Evolutionary conservation across 1,140 invertebrate species (phyloP), one percentile per base, ranked within the genome.

Genomic region (Periplaneta americana): DNA sequence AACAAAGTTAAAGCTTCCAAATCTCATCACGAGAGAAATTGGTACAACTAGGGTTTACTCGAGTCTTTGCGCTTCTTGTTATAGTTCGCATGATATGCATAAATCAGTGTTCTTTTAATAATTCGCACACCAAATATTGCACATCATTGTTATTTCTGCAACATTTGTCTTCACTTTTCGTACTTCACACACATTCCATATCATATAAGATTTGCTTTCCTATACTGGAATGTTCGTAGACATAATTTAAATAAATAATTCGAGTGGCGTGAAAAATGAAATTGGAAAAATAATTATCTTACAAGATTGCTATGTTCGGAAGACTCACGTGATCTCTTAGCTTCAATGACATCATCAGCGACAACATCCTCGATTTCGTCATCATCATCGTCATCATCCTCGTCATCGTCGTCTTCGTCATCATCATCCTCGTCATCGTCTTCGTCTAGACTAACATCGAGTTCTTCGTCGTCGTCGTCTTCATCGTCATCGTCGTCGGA

Each of bases 241-340:
- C 10, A 28, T 28, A 66, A 66, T 66, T 66, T 66, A 66, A 66
- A 66, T 66, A 66, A 66, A 66, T 66, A 66, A 66, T 66, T 66
- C 48, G 22, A 66, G 22, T 28, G 22, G 28, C 48, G 22, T 5
- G 48, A 3, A 6, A 66, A 66, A 66, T 66, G n/a, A n/a, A n/a
- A 66, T 66, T n/a, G 22, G 48, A 66, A 66, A 28, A 66, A 28
- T 34, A 35, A 74, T 74, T 80, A 74, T 48, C 39, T 80, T 48
- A 74, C 37, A 28, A 74, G 39, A n/a, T 80, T 74, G 17, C 22
- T 34, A 34, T 28, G 32, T 57, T 80, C 33, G 39, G 79, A 74
- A 34, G 94, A 95, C 94, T 95, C 94, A 95, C 95, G 93, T 95
- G 94, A 88, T 84, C 88, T 86, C 84, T 92, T 91, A 83, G 92